phyloP scores from a whole-genome alignment of 2,888 invertebrate genomes.

The Thera britannica region DNA sequence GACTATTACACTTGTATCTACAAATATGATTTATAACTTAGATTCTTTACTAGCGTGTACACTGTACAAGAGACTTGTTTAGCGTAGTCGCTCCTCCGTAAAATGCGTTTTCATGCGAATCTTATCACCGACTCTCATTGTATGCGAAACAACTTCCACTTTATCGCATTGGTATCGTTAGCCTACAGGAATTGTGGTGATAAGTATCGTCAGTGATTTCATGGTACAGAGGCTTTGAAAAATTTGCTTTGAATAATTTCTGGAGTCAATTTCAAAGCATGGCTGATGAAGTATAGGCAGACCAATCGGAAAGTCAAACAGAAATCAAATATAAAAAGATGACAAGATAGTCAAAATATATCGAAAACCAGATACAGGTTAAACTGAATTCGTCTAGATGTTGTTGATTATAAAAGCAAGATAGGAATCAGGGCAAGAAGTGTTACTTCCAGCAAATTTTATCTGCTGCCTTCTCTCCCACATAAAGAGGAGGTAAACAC shows the following conservation, averaged over 20 bases:
- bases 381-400: no score
- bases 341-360: no score
- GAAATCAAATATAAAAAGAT: no score
- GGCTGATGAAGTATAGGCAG: no score
- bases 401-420: no score
- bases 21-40: background rate
- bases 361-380: no score
- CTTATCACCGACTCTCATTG: constrained; percentile 53
- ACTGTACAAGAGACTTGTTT: constrained; percentile 50
- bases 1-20: background rate
- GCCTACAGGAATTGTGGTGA: constrained; percentile 40
- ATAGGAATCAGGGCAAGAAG: no score
- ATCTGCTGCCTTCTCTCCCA: no score
- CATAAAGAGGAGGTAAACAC: no score
- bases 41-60: constrained; percentile 41
- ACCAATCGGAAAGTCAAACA: no score
- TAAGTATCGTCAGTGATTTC: constrained; percentile 36
- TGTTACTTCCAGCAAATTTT: no score
- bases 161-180: constrained; percentile 44
- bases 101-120: constrained; percentile 58
- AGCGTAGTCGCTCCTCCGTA: constrained; percentile 44
- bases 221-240: constrained; percentile 23
- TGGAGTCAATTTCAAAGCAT: background rate
- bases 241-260: constrained; percentile 9
- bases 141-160: constrained; percentile 41